A percentile compares a stretch with the other conserved stretches of the same genome.
Conservation (phyloP, 2,113 vertebrate genomes). For the Naja naja region DNA sequence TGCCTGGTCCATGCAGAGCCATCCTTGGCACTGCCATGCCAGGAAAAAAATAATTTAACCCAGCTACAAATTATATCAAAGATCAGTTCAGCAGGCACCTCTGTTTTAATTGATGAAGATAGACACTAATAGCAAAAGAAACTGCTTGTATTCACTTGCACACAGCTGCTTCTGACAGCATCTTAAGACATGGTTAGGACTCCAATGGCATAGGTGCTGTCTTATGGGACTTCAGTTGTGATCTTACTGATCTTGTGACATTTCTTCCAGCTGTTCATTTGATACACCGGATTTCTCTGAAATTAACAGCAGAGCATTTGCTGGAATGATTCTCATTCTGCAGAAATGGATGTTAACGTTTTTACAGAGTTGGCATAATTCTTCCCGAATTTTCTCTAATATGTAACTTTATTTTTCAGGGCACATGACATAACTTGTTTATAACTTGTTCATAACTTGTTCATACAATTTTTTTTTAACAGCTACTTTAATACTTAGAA, state of each 20-base stretch:
- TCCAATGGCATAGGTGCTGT: neutral
- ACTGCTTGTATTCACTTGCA: neutral
- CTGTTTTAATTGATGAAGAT: no score
- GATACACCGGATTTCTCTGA: neutral
- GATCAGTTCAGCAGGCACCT: neutral
- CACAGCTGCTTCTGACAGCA: neutral
- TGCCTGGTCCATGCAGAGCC: neutral
- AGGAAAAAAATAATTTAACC: no score
- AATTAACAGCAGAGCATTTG: neutral
- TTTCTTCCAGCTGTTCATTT: neutral
- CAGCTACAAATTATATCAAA: neutral
- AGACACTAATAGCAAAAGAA: neutral
- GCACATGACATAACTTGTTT: neutral
- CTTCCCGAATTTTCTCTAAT: neutral
- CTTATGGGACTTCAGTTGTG: neutral
- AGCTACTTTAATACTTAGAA: neutral
- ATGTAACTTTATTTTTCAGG: neutral
- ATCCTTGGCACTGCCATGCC: neutral
- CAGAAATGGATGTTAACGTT: neutral
- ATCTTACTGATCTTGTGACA: neutral
- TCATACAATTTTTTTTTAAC: neutral
- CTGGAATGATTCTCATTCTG: rapidly evolving
- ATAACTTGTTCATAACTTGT: neutral
- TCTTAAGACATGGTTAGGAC: neutral
- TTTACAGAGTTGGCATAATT: neutral